Evolutionary conservation across 2,888 invertebrate genomes (phyloP), one percentile per base, ranked within the genome.

Genomic region (Apamea crenata): DNA sequence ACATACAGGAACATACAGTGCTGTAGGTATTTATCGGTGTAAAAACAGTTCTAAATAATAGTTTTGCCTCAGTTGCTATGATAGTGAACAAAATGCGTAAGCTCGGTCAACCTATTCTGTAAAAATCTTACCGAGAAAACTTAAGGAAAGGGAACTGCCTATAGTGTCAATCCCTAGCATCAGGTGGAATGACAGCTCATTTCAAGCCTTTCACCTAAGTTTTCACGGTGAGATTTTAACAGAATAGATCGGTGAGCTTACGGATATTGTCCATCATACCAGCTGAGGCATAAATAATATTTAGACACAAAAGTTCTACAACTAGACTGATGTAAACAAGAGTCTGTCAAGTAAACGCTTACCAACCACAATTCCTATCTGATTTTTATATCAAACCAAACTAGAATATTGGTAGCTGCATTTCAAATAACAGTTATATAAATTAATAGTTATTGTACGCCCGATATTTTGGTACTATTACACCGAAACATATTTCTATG

Each of bases 401-500:
- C 61, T 40, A 40, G 16, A 77, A 50, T n/a, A 63, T 59, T 10
- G 16, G 32, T 18, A 29, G 12, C 32, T 50, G 12, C 44, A 36
- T 73, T 80, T 59, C 29, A 80, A 59, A 84, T 47, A 47, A 65
- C 69, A 61, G 69, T 66, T 61, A 61, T 2, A 53, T 32, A n/a
- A 61, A 47, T 36, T 50, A 86, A 75, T 70, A 70, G 50, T 47
- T 65, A 77, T 68, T 50, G 68, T 63, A 1, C 32, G 36, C 44
- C 53, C 32, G 56, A 77, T 79, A 78, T 78, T 76, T 78, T 77
- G 47, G 67, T 77, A 69, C 29, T 77, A 84, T 88, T 80, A 86
- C 77, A 84, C 74, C 77, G 78, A 86, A 86, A 80, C 88, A 93
- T 92, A 92, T 91, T 91, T 92, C 90, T 89, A 82, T 81, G 88